A percentile compares a stretch with the other conserved stretches of the same genome.
These are phyloP conservation scores for Naja naja DNA, from an alignment of 2,113 vertebrate genomes.

Conservation along the genomic window DNA sequence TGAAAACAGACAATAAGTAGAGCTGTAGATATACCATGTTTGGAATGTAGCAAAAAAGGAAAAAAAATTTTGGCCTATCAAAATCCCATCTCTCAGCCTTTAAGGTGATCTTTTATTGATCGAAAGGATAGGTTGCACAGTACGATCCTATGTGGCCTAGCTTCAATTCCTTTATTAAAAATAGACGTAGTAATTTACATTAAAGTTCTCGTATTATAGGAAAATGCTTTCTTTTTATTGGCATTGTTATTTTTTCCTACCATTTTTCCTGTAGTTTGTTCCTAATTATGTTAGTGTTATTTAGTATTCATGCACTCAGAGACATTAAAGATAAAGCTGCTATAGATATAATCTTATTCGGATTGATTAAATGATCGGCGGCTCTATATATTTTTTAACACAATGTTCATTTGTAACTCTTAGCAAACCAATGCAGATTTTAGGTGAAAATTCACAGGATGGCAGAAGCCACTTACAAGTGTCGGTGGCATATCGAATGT, in stretches of 20 bases:
- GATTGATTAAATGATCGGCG: not conserved
- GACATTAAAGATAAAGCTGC: not conserved
- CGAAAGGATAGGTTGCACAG: not conserved
- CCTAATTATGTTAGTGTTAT: not conserved
- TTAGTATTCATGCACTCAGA: not conserved
- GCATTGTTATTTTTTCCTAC: not conserved
- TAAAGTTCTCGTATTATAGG: not conserved
- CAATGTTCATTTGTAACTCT: not conserved
- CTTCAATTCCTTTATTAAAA: not conserved
- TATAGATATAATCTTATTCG: not conserved
- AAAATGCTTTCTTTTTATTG: not conserved
- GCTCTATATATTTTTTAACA: not conserved
- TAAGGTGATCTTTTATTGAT: not conserved
- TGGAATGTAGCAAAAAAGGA: not conserved
- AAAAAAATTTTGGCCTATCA: not conserved
- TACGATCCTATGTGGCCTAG: not conserved
- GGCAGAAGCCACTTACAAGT: slow-evolving; percentile 84
- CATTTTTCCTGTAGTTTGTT: not conserved
- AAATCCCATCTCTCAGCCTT: not conserved
- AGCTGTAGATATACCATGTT: not conserved
- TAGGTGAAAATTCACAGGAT: not conserved
- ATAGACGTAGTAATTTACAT: not conserved
- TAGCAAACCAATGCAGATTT: not conserved
- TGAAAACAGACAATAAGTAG: not conserved
- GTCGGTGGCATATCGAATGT: slow-evolving; percentile 98